These are phyloP conservation scores for Sardinella longiceps DNA, from an alignment of 2,797 vertebrate genomes.

Conservation along the genomic window DNA sequence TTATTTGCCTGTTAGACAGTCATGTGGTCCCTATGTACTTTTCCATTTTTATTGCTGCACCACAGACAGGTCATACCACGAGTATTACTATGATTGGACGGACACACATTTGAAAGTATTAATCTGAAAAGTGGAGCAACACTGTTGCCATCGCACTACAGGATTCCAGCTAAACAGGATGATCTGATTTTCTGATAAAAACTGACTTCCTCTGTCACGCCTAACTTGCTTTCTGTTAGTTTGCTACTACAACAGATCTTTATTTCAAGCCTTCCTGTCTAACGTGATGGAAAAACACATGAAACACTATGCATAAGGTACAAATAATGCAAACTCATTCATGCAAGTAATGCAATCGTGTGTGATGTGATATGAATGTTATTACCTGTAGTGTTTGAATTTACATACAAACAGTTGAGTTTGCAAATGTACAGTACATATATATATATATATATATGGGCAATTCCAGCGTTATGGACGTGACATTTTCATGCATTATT, in stretches of 20 bases:
- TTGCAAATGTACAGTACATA: no score
- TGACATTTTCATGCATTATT: no score
- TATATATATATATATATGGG: no score
- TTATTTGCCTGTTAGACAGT: no score
- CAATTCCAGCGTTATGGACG: no score
- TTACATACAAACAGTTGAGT: no score
- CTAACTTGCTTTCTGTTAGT: neutral
- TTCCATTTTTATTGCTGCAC: no score
- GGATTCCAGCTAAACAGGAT: neutral
- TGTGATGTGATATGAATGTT: no score
- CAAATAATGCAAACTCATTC: neutral
- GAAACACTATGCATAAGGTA: neutral
- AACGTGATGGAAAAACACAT: neutral
- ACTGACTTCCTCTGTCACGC: neutral
- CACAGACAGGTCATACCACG: no score
- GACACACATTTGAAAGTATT: neutral
- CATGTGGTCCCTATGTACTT: no score
- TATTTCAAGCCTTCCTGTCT: neutral
- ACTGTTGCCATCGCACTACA: neutral
- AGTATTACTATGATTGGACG: no score
- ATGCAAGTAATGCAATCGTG: neutral
- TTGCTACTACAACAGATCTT: neutral
- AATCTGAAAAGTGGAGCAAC: neutral
- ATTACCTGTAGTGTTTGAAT: no score
- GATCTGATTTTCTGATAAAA: neutral